Conservation (phyloP, 2,113 vertebrate species). For the Rostratula benghalensis region DNA sequence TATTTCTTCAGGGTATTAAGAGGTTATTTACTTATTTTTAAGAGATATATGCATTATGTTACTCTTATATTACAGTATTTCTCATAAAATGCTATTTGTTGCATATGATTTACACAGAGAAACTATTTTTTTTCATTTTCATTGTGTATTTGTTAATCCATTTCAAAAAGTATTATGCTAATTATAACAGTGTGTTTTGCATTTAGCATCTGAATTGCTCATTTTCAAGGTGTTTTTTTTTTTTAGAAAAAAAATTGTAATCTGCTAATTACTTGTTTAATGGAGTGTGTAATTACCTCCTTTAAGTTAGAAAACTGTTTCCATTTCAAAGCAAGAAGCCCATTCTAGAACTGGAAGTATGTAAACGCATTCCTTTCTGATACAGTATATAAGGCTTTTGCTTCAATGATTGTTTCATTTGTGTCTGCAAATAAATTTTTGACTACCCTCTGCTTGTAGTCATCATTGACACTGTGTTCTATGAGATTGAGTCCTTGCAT, state of each 20-base stretch:
- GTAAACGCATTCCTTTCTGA: constrained; percentile 72
- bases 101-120: constrained; percentile 19
- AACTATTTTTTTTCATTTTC: constrained; percentile 66
- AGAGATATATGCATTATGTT: neutral
- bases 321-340: constrained; percentile 79
- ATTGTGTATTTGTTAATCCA: constrained; percentile 74
- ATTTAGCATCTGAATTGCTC: constrained; percentile 79
- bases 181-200: constrained; percentile 74
- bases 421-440: constrained; percentile 57
- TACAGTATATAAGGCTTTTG: constrained; percentile 66
- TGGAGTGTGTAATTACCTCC: constrained; percentile 86
- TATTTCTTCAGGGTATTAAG: neutral
- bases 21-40: neutral
- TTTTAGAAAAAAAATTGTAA: constrained; percentile 68
- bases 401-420: constrained; percentile 66
- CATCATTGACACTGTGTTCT: neutral
- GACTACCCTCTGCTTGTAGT: neutral
- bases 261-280: constrained; percentile 88
- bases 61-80: neutral
- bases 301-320: constrained; percentile 82
- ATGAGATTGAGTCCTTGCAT: neutral
- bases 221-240: constrained; percentile 69
- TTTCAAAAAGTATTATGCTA: constrained; percentile 80
- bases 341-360: constrained; percentile 76
- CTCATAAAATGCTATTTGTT: constrained; percentile 29